Base-by-base conservation (phyloP, 2,888 invertebrate genomes). In the Caenorhabditis imperialis region DNA sequence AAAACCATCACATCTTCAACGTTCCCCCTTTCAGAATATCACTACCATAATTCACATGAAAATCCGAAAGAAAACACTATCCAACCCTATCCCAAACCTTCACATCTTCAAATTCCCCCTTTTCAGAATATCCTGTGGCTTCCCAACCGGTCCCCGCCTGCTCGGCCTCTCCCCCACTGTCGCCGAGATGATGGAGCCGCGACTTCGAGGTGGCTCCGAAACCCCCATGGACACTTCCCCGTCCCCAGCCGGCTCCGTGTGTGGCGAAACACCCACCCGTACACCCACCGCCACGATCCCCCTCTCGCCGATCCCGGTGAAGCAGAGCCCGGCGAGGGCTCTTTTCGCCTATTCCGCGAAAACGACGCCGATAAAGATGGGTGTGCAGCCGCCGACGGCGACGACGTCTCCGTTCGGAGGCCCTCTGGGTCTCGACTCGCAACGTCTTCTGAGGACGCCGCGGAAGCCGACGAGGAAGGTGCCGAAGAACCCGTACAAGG, bases 401-500 rank as follows among this genome's bases (percentile, higher is more conserved):
- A 22, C 30, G 8, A 57, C 57, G 2, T 72, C 78, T 35, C 78
- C 78, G 3, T 78, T 74, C 27, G 57, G 54, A n/a, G 97, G 97
- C 2, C 98, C 98, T 0, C 92, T 99, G 53, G 95, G 96, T 83
- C 93, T 94, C 30, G 96, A 96, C 89, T 96, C 96, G 79, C 97
- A 97, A 90, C 94, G 95, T 87, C 90, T 98, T 5, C 90, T 98
- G 53, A 91, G 96, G 38, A 97, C 96, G 0, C 98, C 98, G 0
- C 92, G 97, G 79, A 98, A 98, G 89, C 95, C 97, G n/a, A 95
- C 96, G 1, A 90, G 99, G 78, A 99, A 99, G 91, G 99, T 99
- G 84, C 96, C 97, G 1, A 92, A 97, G 89, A 96, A 98, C 89
- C 99, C 99, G 1, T 99, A 97, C 90, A 99, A 99, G 91, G 93